Evolutionary conservation across 2,888 invertebrate genomes (phyloP).

Genomic region (Germaria angustata): DNA sequence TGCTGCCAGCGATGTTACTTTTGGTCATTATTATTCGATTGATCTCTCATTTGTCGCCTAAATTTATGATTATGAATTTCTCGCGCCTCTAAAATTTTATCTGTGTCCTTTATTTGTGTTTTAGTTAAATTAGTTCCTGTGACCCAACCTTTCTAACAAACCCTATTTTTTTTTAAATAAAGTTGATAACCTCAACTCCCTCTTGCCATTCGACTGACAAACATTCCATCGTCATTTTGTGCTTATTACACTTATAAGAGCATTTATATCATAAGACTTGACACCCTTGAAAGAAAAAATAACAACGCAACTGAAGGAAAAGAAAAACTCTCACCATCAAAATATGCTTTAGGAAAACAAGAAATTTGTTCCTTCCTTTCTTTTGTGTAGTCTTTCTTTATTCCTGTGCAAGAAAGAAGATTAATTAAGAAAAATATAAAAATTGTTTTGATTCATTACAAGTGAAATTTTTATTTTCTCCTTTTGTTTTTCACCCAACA

Average conservation of each 20-base stretch:
- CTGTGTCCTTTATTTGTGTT: conserved; percentile 37
- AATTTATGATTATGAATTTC: background rate
- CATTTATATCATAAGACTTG: conserved; percentile 63
- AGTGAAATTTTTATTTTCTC: conserved; percentile 69
- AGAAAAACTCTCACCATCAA: background rate
- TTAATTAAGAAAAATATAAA: conserved; percentile 79
- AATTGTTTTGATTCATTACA: conserved; percentile 78
- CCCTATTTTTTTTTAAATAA: background rate
- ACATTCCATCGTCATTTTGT: conserved; percentile 52
- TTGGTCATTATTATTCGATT: background rate
- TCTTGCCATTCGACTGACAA: background rate
- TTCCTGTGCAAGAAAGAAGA: conserved; percentile 71
- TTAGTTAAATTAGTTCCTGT: conserved; percentile 71
- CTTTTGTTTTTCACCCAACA: conserved; percentile 44
- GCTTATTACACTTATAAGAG: conserved; percentile 62
- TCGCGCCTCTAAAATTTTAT: conserved; percentile 15
- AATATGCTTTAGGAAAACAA: background rate
- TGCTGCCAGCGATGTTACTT: no score
- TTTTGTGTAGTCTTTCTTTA: conserved; percentile 20
- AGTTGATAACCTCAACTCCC: background rate
- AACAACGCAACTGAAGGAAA: conserved; percentile 10
- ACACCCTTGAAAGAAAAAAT: conserved; percentile 40
- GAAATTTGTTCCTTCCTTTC: conserved; percentile 13
- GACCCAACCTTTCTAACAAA: background rate
- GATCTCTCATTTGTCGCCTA: background rate